phyloP scores from a whole-genome alignment of 1,140 invertebrate genomes.

The Colletes gigas region DNA sequence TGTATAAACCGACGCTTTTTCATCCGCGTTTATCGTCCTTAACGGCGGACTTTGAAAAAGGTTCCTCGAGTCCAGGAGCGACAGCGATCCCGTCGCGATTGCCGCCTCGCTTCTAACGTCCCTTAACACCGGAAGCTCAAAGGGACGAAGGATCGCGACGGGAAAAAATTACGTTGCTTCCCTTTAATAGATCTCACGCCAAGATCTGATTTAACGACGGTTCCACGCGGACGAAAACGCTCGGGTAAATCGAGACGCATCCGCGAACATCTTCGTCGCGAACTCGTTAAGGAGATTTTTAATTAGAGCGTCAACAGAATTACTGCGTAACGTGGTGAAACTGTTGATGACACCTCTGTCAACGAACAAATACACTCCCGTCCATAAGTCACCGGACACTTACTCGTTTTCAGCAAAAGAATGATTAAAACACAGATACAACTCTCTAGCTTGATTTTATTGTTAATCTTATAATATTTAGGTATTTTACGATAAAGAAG shows the following conservation, averaged over 20 bases:
- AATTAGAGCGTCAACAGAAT: no score
- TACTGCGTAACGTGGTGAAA: no score
- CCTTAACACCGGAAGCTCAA: not conserved
- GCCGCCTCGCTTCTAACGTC: not conserved
- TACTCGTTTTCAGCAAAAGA: no score
- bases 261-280: not conserved
- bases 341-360: no score
- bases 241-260: not conserved
- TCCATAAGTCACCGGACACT: no score
- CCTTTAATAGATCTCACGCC: not conserved
- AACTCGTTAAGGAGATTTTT: no score
- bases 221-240: not conserved
- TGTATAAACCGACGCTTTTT: conserved; percentile 53
- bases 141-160: not conserved
- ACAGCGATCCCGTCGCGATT: not conserved
- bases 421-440: no score
- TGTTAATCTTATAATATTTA: no score
- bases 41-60: conserved; percentile 40
- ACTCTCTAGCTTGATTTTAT: no score
- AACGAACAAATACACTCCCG: no score
- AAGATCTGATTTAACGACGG: not conserved
- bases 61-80: not conserved
- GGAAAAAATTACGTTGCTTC: conserved; percentile 11
- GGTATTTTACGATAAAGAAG: no score
- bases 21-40: conserved; percentile 54